A percentile compares a stretch with the other conserved stretches of the same genome.
These are phyloP conservation scores for Altica lythri DNA, from an alignment of 2,888 invertebrate genomes.

Conservation along the genomic window DNA sequence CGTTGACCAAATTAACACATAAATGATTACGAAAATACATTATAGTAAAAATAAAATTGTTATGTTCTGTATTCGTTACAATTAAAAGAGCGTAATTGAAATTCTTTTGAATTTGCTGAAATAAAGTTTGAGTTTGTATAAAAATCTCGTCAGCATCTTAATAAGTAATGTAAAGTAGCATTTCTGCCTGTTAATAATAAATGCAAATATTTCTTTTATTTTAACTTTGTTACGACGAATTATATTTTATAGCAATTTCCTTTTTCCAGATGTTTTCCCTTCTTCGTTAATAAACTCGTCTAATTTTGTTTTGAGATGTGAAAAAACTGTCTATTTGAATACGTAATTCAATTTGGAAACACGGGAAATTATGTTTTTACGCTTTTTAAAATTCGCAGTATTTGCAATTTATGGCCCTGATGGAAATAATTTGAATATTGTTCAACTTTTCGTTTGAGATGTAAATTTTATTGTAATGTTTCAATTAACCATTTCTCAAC, in stretches of 20 bases:
- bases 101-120: no score
- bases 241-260: conserved; percentile 14
- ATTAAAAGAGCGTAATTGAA: no score
- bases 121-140: conserved; percentile 2
- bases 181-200: conserved; percentile 5
- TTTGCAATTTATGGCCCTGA: conserved; percentile 26
- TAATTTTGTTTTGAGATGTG: conserved; percentile 13
- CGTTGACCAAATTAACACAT: no score
- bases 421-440: conserved; percentile 24
- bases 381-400: conserved; percentile 9
- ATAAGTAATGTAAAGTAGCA: conserved; percentile 8
- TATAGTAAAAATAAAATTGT: no score
- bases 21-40: no score
- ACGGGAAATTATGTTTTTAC: conserved; percentile 15
- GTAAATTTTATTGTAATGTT: conserved; percentile 29
- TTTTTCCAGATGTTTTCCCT: conserved; percentile 13
- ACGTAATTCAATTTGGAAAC: conserved; percentile 18
- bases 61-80: no score
- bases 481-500: conserved; percentile 22
- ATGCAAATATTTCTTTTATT: conserved; percentile 16
- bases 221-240: neutral
- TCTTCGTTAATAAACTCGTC: conserved; percentile 9
- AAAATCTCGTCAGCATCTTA: conserved; percentile 7
- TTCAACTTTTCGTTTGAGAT: conserved; percentile 27
- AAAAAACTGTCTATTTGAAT: conserved; percentile 14